Percentiles rank a stretch among this genome's conserved stretches.
Evolutionary conservation across 2,113 vertebrate species (phyloP).

Genomic region (Cariama cristata): DNA sequence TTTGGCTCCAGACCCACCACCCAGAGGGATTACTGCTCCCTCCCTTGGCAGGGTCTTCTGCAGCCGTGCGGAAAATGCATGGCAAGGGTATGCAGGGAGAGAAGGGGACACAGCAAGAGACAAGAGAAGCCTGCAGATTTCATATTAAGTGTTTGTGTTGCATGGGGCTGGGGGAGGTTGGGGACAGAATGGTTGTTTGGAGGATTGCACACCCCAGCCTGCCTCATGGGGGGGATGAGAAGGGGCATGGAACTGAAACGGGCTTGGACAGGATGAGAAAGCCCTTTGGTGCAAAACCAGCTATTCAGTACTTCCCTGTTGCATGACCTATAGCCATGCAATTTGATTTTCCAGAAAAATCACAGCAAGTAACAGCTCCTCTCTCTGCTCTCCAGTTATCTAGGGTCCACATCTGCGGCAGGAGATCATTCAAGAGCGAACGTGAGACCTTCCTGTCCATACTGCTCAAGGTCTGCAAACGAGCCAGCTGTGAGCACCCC

Average conservation of each 20-base stretch:
- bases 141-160: not conserved
- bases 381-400: not conserved
- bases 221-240: accelerated
- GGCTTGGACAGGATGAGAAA: not conserved
- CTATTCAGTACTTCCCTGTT: not conserved
- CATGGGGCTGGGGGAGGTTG: accelerated
- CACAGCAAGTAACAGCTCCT: not conserved
- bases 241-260: accelerated
- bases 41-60: not conserved
- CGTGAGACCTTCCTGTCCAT: not conserved
- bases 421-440: not conserved
- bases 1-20: not conserved
- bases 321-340: not conserved
- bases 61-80: accelerated
- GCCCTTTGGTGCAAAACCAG: not conserved
- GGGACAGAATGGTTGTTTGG: no score
- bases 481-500: not conserved
- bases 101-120: not conserved
- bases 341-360: not conserved
- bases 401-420: not conserved
- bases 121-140: not conserved
- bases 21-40: not conserved
- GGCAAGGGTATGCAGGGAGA: not conserved
- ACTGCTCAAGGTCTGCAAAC: accelerated
- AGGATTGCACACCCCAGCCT: not conserved